Conservation (phyloP, 2,888 invertebrate genomes). For the Hartigia nigra region DNA sequence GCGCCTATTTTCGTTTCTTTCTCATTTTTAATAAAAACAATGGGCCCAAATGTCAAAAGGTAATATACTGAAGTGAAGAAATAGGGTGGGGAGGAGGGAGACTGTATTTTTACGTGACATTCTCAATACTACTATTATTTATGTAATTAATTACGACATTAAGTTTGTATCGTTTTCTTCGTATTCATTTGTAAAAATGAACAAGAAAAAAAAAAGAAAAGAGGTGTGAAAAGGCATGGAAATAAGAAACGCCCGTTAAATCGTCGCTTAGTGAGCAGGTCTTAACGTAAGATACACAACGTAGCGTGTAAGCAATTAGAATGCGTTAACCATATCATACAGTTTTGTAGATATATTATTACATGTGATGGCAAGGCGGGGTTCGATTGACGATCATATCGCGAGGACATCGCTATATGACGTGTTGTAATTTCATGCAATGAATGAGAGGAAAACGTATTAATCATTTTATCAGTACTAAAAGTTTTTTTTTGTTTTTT, state of each 20-base stretch:
- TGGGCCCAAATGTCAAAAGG: background rate
- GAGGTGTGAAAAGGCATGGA: constrained; percentile 20
- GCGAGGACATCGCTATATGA: constrained; percentile 29
- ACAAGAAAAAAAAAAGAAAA: constrained; percentile 10
- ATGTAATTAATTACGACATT: constrained; percentile 7
- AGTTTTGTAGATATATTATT: constrained; percentile 25
- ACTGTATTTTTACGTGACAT: constrained; percentile 8
- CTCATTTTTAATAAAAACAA: constrained; percentile 7
- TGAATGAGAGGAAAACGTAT: background rate
- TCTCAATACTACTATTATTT: constrained; percentile 4
- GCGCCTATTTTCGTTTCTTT: constrained; percentile 4
- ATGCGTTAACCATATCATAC: constrained; percentile 54
- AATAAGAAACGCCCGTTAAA: constrained; percentile 3
- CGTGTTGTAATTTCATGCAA: background rate
- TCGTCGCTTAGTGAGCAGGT: constrained; percentile 16
- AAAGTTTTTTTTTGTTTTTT: too few species aligned
- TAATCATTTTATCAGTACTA: background rate
- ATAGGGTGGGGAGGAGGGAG: background rate
- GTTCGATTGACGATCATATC: constrained; percentile 30
- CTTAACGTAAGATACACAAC: constrained; percentile 9
- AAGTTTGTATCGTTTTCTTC: constrained; percentile 5
- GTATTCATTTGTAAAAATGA: background rate
- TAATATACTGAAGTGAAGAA: background rate
- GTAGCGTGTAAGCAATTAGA: constrained; percentile 34
- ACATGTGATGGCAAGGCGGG: constrained; percentile 30